Evolutionary conservation across 2,888 invertebrate genomes (phyloP), one percentile per base, ranked within the genome.

Genomic region (Pomacea canaliculata): DNA sequence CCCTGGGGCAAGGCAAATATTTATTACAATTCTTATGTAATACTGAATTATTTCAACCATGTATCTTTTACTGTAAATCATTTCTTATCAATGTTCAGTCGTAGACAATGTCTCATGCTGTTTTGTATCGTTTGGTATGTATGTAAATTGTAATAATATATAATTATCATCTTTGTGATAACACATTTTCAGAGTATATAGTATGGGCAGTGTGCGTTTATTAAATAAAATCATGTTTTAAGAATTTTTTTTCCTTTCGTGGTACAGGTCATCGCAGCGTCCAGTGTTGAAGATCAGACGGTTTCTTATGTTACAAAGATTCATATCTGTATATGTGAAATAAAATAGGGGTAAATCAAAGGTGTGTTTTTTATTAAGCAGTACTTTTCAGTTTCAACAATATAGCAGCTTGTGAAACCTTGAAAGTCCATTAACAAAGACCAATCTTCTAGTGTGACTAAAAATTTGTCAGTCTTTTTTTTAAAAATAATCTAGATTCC

Each of bases 321-420:
- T 74, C 69, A 59, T 74, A 77, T 77, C 67, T 73, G 77, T 77
- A 73, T 75, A 78, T 76, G 76, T 76, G 76, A 72, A 76, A 78
- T 75, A 75, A 75, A 78, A 75, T 76, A 76, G 76, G 60, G 69
- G 70, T 69, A 69, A 74, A 68, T 68, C 63, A 63, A 19, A 23
- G 10, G 10, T 63, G n/a, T 56, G 51, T 56, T 56, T 56, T 56
- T 56, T 56, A 56, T 56, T 16, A 56, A 16, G 51, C 51, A 56
- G 37, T 37, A 37, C 37, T 37, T 37, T 37, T 37, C 37, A 37
- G 37, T 37, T 37, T 37, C 37, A 5, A 37, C 37, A 37, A 37
- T 37, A 37, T 37, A 37, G 16, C 51, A 56, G 51, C 51, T 56
- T 56, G 12, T 56, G 51, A 56, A 56, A 56, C 16, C 12, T 56